These are phyloP conservation scores for Thelaira solivaga DNA, from an alignment of 2,888 invertebrate genomes.

Conservation along the genomic window DNA sequence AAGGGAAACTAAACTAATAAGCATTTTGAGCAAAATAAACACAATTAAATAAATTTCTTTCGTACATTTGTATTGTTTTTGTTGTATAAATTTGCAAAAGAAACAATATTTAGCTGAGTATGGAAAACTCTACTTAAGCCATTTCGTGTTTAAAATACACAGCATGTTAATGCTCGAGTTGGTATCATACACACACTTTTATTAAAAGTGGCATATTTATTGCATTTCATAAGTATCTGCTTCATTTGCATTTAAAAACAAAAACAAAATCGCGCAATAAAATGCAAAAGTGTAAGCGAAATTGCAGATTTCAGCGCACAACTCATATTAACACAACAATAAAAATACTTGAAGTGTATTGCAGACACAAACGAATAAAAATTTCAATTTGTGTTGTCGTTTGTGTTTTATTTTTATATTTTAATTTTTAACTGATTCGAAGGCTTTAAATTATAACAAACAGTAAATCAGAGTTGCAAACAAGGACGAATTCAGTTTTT, in stretches of 20 bases:
- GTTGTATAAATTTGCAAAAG: too few species aligned
- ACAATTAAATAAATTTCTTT: too few species aligned
- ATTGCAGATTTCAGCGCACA: neutral
- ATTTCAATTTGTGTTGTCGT: neutral
- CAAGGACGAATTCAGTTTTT: neutral
- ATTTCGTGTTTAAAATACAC: too few species aligned
- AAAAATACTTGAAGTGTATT: neutral
- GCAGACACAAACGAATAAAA: neutral
- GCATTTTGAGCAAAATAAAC: too few species aligned
- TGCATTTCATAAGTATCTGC: constrained; percentile 34
- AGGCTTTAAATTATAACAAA: constrained; percentile 22
- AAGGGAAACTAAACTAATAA: too few species aligned
- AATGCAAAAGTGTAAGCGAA: neutral
- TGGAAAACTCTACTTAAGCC: too few species aligned
- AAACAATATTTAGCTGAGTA: too few species aligned
- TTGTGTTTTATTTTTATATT: constrained; percentile 8
- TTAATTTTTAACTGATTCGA: constrained; percentile 5
- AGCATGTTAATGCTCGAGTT: too few species aligned
- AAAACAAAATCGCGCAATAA: neutral
- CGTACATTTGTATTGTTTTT: too few species aligned
- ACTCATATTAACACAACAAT: too few species aligned
- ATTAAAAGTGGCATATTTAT: constrained; percentile 49
- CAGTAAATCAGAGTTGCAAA: too few species aligned
- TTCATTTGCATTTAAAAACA: neutral
- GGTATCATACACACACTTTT: neutral